Evolutionary conservation across 2,113 vertebrate species (phyloP).

Genomic region (Pogonocichla stellata): DNA sequence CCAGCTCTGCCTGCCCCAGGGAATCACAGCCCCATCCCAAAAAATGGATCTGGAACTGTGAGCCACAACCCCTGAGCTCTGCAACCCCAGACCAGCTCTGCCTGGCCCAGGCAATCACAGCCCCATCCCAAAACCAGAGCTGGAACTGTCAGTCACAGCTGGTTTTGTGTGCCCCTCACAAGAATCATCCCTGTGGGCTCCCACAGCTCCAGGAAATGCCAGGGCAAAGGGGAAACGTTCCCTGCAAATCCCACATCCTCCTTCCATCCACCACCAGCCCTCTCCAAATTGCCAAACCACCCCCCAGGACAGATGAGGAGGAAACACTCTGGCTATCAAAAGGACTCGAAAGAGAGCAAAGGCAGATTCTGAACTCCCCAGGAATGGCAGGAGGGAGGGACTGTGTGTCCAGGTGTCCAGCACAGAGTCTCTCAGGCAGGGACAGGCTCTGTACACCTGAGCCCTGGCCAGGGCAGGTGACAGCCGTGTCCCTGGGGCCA

Average conservation of each 20-base stretch:
- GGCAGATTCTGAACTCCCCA: neutral
- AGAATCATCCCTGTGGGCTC: neutral
- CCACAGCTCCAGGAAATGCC: neutral
- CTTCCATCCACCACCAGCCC: neutral
- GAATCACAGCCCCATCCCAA: neutral
- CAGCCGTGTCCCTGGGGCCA: neutral
- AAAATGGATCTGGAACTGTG: neutral
- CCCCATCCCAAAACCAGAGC: no score
- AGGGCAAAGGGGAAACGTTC: neutral
- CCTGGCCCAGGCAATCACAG: neutral
- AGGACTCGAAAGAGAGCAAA: neutral
- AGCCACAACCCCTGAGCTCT: no score
- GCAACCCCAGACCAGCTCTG: no score
- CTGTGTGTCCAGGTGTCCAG: neutral
- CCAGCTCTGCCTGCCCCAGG: neutral
- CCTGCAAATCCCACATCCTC: neutral
- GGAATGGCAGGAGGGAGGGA: neutral
- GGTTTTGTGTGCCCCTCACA: neutral
- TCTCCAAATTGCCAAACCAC: neutral
- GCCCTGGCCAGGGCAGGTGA: neutral
- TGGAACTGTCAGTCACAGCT: neutral
- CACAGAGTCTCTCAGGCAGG: neutral
- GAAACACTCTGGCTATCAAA: neutral
- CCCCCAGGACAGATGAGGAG: no score
- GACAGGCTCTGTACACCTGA: accelerated